Base-by-base conservation (phyloP, 2,888 invertebrate species). In the Panorpa germanica region DNA sequence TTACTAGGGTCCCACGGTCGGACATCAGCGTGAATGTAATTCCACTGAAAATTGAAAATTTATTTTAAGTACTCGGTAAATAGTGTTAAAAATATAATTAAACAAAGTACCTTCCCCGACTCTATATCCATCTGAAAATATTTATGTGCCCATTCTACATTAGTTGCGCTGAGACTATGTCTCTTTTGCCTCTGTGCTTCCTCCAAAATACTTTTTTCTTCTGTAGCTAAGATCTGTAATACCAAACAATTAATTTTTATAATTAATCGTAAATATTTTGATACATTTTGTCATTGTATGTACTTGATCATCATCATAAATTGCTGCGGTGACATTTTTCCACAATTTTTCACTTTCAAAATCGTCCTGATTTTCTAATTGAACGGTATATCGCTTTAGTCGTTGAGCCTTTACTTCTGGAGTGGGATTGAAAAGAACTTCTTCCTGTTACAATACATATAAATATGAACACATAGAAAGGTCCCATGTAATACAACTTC, bases 281-380 rank as follows among this genome's bases (percentile, higher is more conserved):
- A n/a, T 19, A 37, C 14, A 23, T 34, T n/a, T n/a, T n/a, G 11
- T 11, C 28, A 9, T 11, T 15, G 9, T n/a, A 18, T 34, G 11
- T 40, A 64, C 66, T 61, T 85, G 82, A 55, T 93, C 88, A 34
- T 83, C 81, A 8, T 65, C 62, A 13, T 55, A 50, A 38, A 93
- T 85, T 2, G 91, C 91, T 31, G 72, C 70, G 0, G 86, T 81
- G 2, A 93, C 91, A 39, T 73, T 71, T 22, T 65, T 55, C 93
- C 93, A 93, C 2, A 93, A 59, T 40, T 70, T 67, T 50, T 86
- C 82, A 8, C 90, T 91, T 52, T 93, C 93, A 53, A 65, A 75
- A 9, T 72, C 70, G 17, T 63, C 61, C 46, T 90, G 91, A 10
- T 67, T 53, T 0, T 85, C 80, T 25, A 82, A 28, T 2, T 72